These are phyloP conservation scores for Leptopilina syphax DNA, from an alignment of 2,888 invertebrate species.

Conservation along the genomic window DNA sequence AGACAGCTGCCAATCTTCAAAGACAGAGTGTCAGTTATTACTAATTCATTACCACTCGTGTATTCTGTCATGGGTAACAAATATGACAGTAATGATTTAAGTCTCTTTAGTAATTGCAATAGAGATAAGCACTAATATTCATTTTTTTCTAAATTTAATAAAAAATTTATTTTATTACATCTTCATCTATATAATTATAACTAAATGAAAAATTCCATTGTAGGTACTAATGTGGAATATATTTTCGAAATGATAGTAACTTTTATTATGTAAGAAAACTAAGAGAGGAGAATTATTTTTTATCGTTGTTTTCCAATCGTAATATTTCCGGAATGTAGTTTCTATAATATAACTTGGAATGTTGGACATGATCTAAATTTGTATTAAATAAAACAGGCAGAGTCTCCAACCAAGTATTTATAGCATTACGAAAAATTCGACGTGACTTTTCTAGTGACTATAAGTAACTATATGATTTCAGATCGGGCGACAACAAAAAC, in stretches of 20 bases:
- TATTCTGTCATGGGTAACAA: background rate
- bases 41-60: constrained; percentile 6
- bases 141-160: background rate
- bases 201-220: background rate
- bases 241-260: background rate
- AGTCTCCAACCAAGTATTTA: constrained; percentile 26
- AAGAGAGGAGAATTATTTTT: background rate
- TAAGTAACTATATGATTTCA: constrained; percentile 10
- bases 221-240: too few species aligned
- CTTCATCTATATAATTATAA: background rate
- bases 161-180: background rate
- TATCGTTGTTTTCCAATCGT: background rate
- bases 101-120: background rate
- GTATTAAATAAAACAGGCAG: constrained; percentile 33
- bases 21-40: background rate
- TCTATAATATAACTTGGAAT: constrained; percentile 8
- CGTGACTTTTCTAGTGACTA: constrained; percentile 13
- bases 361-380: constrained; percentile 33
- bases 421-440: constrained; percentile 28
- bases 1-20: constrained; percentile 12
- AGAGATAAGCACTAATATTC: background rate
- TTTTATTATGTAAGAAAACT: background rate
- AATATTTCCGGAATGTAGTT: constrained; percentile 13
- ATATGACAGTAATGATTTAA: background rate
- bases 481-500: constrained; percentile 20